Conservation (phyloP, 37 sponge, comb jelly and placozoan species). For the Spongilla lacustris region DNA sequence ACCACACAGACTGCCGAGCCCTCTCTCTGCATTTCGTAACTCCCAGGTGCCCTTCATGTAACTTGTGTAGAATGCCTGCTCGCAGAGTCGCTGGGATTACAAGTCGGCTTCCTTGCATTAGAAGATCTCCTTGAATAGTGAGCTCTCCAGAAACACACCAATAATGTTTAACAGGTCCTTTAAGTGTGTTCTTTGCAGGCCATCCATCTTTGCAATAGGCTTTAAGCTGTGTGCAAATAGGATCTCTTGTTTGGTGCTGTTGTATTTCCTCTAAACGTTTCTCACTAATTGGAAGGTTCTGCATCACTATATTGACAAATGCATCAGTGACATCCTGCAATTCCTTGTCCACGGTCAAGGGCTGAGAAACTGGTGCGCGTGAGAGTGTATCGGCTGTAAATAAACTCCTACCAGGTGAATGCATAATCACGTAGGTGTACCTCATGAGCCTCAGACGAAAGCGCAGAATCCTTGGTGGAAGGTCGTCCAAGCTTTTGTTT, state of each 20-base stretch:
- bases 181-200: neutral
- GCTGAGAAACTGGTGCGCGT: conserved; percentile 7
- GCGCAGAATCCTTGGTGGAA: conserved; percentile 42
- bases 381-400: conserved; percentile 44
- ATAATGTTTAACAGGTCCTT: conserved; percentile 20
- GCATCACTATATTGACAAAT: conserved; percentile 13
- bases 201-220: conserved; percentile 10
- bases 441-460: conserved; percentile 41
- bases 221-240: conserved; percentile 3
- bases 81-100: conserved; percentile 25
- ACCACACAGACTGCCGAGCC: conserved; percentile 46
- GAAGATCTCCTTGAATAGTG: conserved; percentile 3
- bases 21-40: conserved; percentile 39
- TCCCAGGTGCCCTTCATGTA: conserved; percentile 40
- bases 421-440: conserved; percentile 13
- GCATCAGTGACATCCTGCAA: conserved; percentile 6
- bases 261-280: conserved; percentile 2
- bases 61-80: conserved; percentile 8
- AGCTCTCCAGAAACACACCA: conserved; percentile 14
- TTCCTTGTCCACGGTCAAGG: neutral
- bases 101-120: conserved; percentile 27
- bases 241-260: conserved; percentile 18
- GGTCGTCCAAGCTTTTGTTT: conserved; percentile 18
- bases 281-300: conserved; percentile 18
- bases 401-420: conserved; percentile 32